Evolutionary conservation across 2,797 vertebrate species (phyloP), one percentile per base, ranked within the genome.

Genomic region (Helostoma temminkii): DNA sequence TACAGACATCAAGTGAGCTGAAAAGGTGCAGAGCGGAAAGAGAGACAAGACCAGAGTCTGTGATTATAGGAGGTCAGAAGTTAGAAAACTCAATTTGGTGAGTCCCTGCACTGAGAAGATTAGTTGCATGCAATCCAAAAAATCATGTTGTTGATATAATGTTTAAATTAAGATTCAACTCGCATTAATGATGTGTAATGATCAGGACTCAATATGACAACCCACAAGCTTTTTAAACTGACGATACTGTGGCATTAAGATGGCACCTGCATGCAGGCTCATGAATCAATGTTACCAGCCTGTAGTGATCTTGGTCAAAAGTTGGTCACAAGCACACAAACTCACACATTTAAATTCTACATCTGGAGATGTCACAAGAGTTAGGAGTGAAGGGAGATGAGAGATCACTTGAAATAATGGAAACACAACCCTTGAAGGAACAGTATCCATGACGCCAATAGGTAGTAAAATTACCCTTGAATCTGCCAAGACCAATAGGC

Each of bases 401-500:
- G 50, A 60, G 68, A 64, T 84, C 14, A 76, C 76, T 87, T 87
- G 66, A 83, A 88, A 89, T 87, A 88, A 86, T 88, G 85, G 87
- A 91, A 91, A 90, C 68, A 76, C 18, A 62, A 64, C 55, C 57
- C 78, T 80, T 62, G 50, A 59, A 78, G 62, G 69, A 82, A 62
- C 60, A 48, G 74, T 69, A 62, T 74, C 82, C 36, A 55, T 92
- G 92, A 92, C 77, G 89, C 81, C 87, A 91, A 85, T 74, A 88
- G 89, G 90, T 90, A 89, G 89, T 89, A 89, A 90, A 90, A 88
- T 85, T 66, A 84, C 75, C 77, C 83, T 72, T 45, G 72, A 84
- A 83, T 78, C 78, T 84, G 91, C 91, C 91, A 93, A 91, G 85
- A 91, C 82, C 85, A 91, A 92, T 79, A 88, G 39, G 67, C 82